Conservation (phyloP, 92 coral and sea anemone species). For the Micromussa lordhowensis region DNA sequence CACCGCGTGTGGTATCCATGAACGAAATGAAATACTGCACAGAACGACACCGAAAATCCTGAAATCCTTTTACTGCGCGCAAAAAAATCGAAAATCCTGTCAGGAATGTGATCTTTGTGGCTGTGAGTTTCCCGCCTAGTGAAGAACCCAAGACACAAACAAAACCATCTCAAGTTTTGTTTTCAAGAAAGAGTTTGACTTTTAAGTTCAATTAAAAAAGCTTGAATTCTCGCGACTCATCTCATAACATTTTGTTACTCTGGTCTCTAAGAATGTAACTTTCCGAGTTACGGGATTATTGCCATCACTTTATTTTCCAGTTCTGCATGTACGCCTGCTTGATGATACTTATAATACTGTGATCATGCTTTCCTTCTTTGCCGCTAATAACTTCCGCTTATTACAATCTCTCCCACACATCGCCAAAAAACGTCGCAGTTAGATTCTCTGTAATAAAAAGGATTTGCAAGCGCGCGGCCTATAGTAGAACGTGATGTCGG, state of each 20-base stretch:
- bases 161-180: not conserved
- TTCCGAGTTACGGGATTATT: not conserved
- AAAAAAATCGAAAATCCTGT: slow-evolving; percentile 28
- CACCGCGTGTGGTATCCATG: slow-evolving; percentile 44
- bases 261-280: not conserved
- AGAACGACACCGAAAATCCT: slow-evolving; percentile 45
- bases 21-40: slow-evolving; percentile 11
- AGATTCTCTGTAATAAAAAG: slow-evolving; percentile 17
- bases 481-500: not conserved
- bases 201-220: not conserved
- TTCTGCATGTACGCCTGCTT: not conserved
- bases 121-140: slow-evolving; percentile 16
- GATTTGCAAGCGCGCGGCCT: slow-evolving; percentile 23
- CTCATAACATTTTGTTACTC: not conserved
- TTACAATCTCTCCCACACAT: slow-evolving; percentile 31
- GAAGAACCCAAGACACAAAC: not conserved
- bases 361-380: slow-evolving; percentile 16
- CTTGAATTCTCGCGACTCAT: not conserved
- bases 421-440: slow-evolving; percentile 22
- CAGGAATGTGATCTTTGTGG: slow-evolving; percentile 37
- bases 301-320: not conserved
- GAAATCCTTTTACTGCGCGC: slow-evolving; percentile 31
- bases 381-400: slow-evolving; percentile 38
- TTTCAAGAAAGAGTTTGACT: not conserved
- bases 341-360: not conserved